Evolutionary conservation across 2,113 vertebrate genomes (phyloP).

Genomic region (Upupa epops): DNA sequence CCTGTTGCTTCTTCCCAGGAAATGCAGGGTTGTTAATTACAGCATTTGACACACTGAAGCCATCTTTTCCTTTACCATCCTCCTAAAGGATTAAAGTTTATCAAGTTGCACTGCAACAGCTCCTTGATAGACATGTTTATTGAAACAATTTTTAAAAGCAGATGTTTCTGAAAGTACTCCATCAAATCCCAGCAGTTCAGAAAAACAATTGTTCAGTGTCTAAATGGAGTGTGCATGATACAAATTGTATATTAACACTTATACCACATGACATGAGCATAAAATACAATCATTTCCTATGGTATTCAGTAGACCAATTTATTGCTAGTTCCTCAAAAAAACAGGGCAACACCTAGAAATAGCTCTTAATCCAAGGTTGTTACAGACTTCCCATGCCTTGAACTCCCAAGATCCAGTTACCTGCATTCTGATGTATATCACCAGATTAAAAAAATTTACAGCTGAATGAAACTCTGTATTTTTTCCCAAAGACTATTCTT

Average conservation of each 20-base stretch:
- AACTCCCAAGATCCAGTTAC: neutral
- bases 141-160: conserved; percentile 40
- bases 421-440: neutral
- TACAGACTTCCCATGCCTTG: neutral
- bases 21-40: too few relatives aligned
- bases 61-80: neutral
- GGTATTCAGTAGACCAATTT: conserved; percentile 21
- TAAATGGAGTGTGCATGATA: neutral
- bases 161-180: neutral
- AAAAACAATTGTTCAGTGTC: conserved; percentile 30
- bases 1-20: neutral
- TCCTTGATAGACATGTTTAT: conserved; percentile 16
- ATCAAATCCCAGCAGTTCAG: neutral
- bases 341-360: neutral
- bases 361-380: neutral
- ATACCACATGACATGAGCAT: conserved; percentile 29
- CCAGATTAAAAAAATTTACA: neutral
- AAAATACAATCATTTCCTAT: conserved; percentile 33
- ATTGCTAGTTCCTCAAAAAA: neutral
- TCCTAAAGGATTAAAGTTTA: neutral
- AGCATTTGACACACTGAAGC: neutral
- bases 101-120: neutral
- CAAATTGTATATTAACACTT: conserved; percentile 12
- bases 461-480: neutral
- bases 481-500: neutral